phyloP scores from a whole-genome alignment of 2,113 vertebrate genomes.

The Pomatorhinus ruficollis region DNA sequence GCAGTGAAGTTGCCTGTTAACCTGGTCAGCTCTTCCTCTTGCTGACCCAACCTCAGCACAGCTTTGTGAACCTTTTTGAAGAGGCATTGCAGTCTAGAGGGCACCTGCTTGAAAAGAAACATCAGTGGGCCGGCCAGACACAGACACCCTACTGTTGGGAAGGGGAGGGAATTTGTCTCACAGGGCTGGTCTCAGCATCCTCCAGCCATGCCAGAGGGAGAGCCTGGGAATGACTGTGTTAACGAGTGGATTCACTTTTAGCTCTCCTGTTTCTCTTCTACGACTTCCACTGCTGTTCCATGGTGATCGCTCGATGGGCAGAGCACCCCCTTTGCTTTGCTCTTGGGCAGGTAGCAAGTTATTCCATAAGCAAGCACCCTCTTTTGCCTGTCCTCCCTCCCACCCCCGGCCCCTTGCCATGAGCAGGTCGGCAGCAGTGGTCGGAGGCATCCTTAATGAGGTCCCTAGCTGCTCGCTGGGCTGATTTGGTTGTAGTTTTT shows the following conservation, averaged over 20 bases:
- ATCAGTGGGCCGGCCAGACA: accelerated
- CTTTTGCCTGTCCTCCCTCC: background rate
- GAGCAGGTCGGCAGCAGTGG: background rate
- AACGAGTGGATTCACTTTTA: background rate
- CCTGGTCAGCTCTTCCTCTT: background rate
- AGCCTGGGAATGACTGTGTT: background rate
- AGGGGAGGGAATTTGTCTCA: background rate
- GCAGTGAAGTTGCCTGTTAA: background rate
- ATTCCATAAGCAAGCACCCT: background rate
- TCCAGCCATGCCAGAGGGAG: background rate
- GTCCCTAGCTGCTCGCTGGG: slow-evolving; percentile 27
- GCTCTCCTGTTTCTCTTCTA: background rate
- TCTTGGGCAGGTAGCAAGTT: background rate
- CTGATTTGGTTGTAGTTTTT: slow-evolving; percentile 55
- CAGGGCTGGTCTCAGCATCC: background rate
- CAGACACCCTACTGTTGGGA: background rate
- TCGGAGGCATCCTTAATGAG: slow-evolving; percentile 34
- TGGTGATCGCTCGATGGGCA: background rate
- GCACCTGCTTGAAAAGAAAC: background rate
- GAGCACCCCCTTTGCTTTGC: background rate
- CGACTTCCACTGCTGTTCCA: background rate
- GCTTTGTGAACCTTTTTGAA: background rate
- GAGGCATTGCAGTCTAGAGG: background rate
- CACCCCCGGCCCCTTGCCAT: background rate
- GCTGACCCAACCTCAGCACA: background rate